Percentiles rank a stretch among this genome's conserved stretches.
phyloP scores from a whole-genome alignment of 2,888 invertebrate species.

The Rhogogaster chlorosoma region DNA sequence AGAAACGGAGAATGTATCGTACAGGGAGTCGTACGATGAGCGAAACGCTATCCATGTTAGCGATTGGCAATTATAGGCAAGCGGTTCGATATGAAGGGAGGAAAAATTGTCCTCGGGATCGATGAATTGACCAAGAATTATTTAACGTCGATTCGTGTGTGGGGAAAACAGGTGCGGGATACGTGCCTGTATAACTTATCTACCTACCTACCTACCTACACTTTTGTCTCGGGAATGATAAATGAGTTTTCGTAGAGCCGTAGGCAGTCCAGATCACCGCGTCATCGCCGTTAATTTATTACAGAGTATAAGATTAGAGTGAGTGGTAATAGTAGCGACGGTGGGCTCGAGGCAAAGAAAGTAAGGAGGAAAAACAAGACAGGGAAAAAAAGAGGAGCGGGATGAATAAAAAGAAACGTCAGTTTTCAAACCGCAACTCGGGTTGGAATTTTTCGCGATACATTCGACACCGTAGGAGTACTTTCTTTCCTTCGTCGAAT shows the following conservation, averaged over 20 bases:
- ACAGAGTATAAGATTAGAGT: background rate
- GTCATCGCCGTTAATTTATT: conserved; percentile 24
- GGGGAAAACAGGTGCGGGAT: background rate
- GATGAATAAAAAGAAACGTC: background rate
- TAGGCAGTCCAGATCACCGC: conserved; percentile 15
- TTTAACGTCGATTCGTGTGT: background rate
- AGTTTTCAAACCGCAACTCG: background rate
- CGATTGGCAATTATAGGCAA: no score
- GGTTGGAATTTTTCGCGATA: background rate
- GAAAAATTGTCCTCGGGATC: no score
- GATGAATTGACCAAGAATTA: background rate
- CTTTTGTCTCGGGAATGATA: conserved; percentile 17
- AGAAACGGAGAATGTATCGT: background rate
- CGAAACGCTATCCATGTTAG: no score
- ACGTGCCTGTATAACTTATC: background rate
- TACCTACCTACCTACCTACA: background rate
- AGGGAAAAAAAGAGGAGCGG: background rate
- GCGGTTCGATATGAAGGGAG: no score
- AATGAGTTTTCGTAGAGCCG: background rate
- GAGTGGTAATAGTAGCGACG: background rate
- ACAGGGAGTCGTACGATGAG: background rate
- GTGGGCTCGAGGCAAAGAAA: background rate
- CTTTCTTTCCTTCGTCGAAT: background rate
- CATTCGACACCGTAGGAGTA: background rate
- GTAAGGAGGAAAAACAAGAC: background rate